phyloP scores from a whole-genome alignment of 2,797 vertebrate genomes.

The Hafferia zeledoni region DNA sequence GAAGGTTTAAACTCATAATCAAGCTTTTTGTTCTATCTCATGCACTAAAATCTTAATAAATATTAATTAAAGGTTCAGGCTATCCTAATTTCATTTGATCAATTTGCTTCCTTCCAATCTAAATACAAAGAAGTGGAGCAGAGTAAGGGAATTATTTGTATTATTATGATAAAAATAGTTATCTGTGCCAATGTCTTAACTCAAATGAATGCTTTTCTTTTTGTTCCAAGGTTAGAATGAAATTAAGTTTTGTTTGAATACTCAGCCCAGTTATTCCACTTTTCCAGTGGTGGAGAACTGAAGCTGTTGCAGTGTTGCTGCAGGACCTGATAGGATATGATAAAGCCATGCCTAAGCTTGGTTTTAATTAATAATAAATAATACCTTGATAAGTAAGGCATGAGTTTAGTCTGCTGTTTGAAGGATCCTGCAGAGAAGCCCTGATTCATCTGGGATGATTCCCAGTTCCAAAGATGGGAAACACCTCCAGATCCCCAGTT shows the following conservation, averaged over 20 bases:
- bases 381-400: not conserved
- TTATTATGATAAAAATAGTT: constrained; percentile 9
- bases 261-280: not conserved
- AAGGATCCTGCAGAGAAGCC: not conserved
- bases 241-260: constrained; percentile 18
- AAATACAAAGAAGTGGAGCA: not conserved
- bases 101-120: not conserved
- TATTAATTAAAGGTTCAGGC: constrained; percentile 58
- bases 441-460: not conserved
- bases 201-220: constrained; percentile 51
- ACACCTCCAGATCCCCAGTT: not conserved
- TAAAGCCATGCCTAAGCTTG: not conserved
- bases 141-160: not conserved
- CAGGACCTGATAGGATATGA: not conserved
- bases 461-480: not conserved
- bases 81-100: constrained; percentile 30
- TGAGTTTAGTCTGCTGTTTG: not conserved
- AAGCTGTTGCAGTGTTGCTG: not conserved
- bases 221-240: constrained; percentile 29
- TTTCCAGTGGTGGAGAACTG: not conserved
- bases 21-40: constrained; percentile 47
- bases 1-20: constrained; percentile 55
- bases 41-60: constrained; percentile 70
- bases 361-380: not conserved
- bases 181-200: constrained; percentile 7